Evolutionary conservation across 1,140 invertebrate genomes (phyloP), one percentile per base, ranked within the genome.

Genomic region (Harpegnathos saltator): DNA sequence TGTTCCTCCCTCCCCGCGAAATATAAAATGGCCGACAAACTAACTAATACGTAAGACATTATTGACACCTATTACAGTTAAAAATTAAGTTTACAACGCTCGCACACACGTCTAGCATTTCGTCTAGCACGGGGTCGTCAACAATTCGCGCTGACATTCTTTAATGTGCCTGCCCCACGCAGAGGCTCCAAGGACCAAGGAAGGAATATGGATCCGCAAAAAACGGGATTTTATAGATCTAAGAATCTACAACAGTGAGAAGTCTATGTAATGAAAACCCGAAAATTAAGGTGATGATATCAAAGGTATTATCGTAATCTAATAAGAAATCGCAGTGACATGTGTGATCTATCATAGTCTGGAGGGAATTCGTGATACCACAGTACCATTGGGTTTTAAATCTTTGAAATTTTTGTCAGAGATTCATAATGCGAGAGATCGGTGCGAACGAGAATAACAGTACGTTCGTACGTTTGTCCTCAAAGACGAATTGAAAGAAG

Each of bases 61-160:
- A 71, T 71, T 54, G 24, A 54, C 52, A 80, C n/a, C 54, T 69
- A 80, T 58, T 80, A 80, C 17, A 58, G 12, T 80, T 58, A 71
- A 80, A 80, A 80, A 71, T 80, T 80, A 80, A 80, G 75, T 80
- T 80, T 58, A 69, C 22, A 74, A 82, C 26, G 69, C 38, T 69
- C 54, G 33, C n/a, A 19, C 54, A 56, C 22, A 14, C 58, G n/a
- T 80, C 15, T 65, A 66, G 63, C 9, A 54, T 0, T 26, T 24
- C 19, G 17, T 56, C 12, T 68, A 44, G 50, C 14, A 54, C 3
- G 19, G 38, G 24, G 24, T 75, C 59, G 17, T 68, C 17, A 69
- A 78, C 56, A 52, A 77, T 59, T 59, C 44, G 50, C 74, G 19
- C 12, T 15, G 11, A 12, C 33, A 52, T 65, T 54, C 4, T 15